Base-by-base conservation (phyloP, 2,113 vertebrate genomes). In the Aphyosemion australe region DNA sequence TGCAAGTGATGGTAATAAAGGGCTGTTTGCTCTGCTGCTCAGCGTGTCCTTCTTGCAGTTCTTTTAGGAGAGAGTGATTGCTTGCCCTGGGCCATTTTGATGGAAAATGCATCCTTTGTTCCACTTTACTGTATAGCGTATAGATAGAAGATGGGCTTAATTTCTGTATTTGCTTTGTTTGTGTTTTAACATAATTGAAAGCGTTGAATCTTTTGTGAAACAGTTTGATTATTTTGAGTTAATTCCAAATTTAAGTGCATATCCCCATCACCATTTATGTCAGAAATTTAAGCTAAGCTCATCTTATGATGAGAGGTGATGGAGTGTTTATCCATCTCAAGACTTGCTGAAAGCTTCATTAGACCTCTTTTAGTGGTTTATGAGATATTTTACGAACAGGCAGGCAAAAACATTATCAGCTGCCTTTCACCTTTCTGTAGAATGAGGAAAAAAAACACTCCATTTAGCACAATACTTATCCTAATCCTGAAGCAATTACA, bases 11-110 rank as follows among this genome's bases (percentile, higher is more conserved):
- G 80, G 41, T 52, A 81, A 86, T 64, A 65, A 83, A 19, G 64
- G 49, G 42, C 77, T 85, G 69, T 83, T 87, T 88, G 61, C 83
- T 64, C 45, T 81, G 83, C 73, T 66, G 71, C 66, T 32, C 70
- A 72, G 66, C 68, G 71, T 8, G 77, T 72, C 82, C 53, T 51
- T 65, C 61, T 76, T 47, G 46, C 5, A 64, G 53, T 46, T 81
- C 57, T 57, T 84, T 39, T 74, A 59, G 47, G 13, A 70, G 54
- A 19, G 59, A 50, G 54, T 14, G 70, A 69, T 12, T 72, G 65
- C 74, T 79, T 76, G 76, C 79, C 63, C 20, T 18, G 14, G 80
- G 80, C 58, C 39, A 52, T 52, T 71, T 65, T 57, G 15, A 56
- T 15, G 15, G 10, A 48, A 56, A 50, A 13, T 64, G 21, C 16